Evolutionary conservation across 2,797 vertebrate species (phyloP), one percentile per base, ranked within the genome.

Genomic region (Pterois miles): DNA sequence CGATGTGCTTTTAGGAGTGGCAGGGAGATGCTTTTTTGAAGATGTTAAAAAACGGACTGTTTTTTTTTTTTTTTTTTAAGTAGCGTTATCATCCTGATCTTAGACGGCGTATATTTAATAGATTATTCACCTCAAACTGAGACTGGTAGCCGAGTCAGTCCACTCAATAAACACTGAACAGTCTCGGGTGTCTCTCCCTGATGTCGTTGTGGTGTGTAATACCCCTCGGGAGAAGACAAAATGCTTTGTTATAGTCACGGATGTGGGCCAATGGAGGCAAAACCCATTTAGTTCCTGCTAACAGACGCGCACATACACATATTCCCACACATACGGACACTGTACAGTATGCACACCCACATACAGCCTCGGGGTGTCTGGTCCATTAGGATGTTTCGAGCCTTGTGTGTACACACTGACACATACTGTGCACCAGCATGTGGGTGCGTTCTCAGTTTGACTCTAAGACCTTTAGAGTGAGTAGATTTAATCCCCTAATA

Each of bases 231-330:
- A 82, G 65, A 60, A 80, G 48, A 84, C 68, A 25, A 70, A 78
- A 83, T 29, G 62, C 63, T 80, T 85, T 83, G 85, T 85, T 80
- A 59, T 74, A 76, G 67, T 77, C 68, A 73, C 6, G 33, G 71
- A 90, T 90, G 85, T 88, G 82, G 77, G 74, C 79, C 67, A 84
- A 43, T 73, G 57, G 60, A 83, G 52, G 33, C 52, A 77, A 80
- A 87, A 78, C 5, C 65, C 60, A 76, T 84, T 84, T 87, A 82
- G 58, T 65, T 77, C 13, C 71, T 62, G 59, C 72, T 67, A 46
- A 80, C 56, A 59, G 7, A 68, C 60, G 64, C 60, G 80, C 78
- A 76, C 68, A 77, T 3, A 77, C 33, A 58, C 1, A 56, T 18
- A 71, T 27, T 12, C 54, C 0, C 53, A 36, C 68, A 84, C 65